Evolutionary conservation across 2,888 invertebrate genomes (phyloP), one percentile per base, ranked within the genome.

Genomic region (Chaetogeoica ovagalla): DNA sequence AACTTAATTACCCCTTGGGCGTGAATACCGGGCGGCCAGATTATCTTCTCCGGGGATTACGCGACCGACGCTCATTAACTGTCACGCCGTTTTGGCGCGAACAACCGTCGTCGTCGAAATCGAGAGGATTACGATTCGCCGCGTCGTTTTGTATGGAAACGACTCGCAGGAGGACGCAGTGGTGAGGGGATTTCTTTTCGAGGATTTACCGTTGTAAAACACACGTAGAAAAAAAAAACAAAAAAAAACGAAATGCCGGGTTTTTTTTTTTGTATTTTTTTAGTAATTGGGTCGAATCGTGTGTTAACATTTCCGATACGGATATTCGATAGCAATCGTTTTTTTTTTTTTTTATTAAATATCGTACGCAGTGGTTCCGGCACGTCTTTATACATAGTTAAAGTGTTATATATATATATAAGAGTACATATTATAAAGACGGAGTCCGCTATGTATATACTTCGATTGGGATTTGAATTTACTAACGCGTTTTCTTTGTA

Each of bases 1-100:
- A 71, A 79, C 79, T 79, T 79, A 79, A 79, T 79, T 79, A 79
- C 79, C 79, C 79, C 77, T 77, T 79, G 71, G 70, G 71, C 77
- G 70, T 75, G 66, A 76, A 76, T 68, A 59, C 66, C 66, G 63
- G 52, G 70, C 71, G 52, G 70, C 71, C 79, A 79, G 79, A 79
- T 79, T 79, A 79, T 79, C 71, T 79, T 71, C 43, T 69, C 43
- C 55, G 1, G 70, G 71, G 79, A 79, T 79, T 79, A 79, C 79
- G 59, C 71, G 71, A 79, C 79, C 79, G 70, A 70, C 63, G 79
- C 79, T 79, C 79, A 79, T 79, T 79, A 79, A 71, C 71, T n/a
- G 77, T 77, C 60, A 77, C 77, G 69, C 77, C 69, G 79, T 79
- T 71, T 79, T 79, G 79, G 79, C 71, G 79, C 63, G 79, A 79